Percentiles rank a stretch among this genome's conserved stretches.
Conservation (phyloP, 2,797 vertebrate genomes). For the Phoeniculus purpureus region DNA sequence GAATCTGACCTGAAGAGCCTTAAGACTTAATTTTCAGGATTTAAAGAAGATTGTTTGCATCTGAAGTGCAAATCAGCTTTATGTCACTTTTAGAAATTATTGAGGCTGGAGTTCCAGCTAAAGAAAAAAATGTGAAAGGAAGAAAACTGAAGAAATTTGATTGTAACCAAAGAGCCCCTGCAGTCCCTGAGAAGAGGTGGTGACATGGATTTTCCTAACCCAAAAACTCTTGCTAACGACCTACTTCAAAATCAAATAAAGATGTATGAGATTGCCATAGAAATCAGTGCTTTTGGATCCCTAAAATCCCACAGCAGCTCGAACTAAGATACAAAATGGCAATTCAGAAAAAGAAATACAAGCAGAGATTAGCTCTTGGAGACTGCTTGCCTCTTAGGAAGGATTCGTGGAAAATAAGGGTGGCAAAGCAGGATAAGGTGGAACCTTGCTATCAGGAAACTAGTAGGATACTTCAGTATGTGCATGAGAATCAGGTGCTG, state of each 20-base stretch:
- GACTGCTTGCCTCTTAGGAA: too few relatives aligned
- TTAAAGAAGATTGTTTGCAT: background rate
- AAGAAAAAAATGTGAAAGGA: too few relatives aligned
- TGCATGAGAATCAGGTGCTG: background rate
- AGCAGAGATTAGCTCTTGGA: too few relatives aligned
- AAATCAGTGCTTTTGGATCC: background rate
- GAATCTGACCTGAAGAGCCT: background rate
- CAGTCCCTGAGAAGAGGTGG: background rate
- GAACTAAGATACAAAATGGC: background rate
- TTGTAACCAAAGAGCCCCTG: background rate
- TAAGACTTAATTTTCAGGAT: background rate
- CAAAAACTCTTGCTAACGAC: background rate
- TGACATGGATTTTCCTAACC: background rate
- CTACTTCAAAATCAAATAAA: background rate
- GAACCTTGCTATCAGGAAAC: too few relatives aligned
- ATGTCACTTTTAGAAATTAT: background rate
- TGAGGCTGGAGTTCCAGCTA: background rate
- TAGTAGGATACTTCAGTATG: too few relatives aligned
- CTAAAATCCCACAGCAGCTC: background rate
- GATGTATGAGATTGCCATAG: background rate
- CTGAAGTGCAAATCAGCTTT: background rate
- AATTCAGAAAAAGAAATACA: background rate
- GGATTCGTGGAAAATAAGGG: too few relatives aligned
- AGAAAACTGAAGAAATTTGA: background rate
- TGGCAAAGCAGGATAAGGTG: too few relatives aligned